phyloP scores from a whole-genome alignment of 2,888 invertebrate species.

The Agriotes lineatus region DNA sequence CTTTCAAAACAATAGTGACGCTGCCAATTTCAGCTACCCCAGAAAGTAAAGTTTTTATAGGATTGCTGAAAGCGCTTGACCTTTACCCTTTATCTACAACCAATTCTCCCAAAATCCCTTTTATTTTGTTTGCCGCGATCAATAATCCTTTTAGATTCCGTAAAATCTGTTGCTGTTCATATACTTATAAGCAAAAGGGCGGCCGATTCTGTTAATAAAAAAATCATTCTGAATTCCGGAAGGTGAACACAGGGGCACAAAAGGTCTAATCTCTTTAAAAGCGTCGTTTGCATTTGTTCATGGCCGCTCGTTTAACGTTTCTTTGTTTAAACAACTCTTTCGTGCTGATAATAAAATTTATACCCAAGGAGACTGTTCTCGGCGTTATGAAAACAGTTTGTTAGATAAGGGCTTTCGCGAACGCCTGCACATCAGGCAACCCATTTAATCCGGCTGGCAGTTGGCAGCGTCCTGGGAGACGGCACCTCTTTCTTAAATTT shows the following conservation, averaged over 20 bases:
- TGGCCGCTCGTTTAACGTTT: neutral
- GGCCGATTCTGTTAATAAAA: no score
- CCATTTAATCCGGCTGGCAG: conserved; percentile 8
- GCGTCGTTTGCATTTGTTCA: neutral
- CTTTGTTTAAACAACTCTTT: conserved; percentile 1
- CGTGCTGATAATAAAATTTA: conserved; percentile 7
- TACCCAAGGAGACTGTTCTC: neutral
- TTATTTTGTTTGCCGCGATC: neutral
- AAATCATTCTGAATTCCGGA: no score
- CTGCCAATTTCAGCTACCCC: no score
- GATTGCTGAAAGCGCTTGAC: neutral
- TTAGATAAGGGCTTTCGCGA: neutral
- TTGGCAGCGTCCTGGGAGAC: conserved; percentile 4
- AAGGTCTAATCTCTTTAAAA: neutral
- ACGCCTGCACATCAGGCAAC: conserved; percentile 15
- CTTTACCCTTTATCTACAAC: neutral
- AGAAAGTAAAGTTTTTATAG: neutral
- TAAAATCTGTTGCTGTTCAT: neutral
- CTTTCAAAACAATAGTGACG: no score
- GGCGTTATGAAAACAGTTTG: conserved; percentile 1
- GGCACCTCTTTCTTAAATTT: neutral
- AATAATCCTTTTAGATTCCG: neutral
- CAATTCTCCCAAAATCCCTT: neutral
- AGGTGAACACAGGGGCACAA: neutral
- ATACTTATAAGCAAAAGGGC: neutral